Conservation (phyloP, 2,113 vertebrate genomes). For the Cephalopholis sonnerati region DNA sequence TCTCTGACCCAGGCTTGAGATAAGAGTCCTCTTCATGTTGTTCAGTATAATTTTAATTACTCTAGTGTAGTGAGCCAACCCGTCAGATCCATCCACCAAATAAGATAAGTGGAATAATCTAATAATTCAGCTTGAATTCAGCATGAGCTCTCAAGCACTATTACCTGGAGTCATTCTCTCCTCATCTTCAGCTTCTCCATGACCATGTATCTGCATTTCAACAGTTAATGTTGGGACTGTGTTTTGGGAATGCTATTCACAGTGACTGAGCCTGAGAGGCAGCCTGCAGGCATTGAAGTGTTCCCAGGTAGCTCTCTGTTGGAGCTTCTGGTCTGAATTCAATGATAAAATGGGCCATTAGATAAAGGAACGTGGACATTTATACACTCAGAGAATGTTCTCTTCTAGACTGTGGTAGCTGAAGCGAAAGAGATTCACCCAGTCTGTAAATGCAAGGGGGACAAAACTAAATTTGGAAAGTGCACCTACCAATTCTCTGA, state of each 20-base stretch:
- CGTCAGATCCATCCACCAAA: not conserved
- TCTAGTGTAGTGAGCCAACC: not conserved
- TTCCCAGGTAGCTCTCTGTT: not conserved
- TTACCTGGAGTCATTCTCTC: too few species aligned
- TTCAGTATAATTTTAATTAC: not conserved
- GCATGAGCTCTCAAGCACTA: not conserved
- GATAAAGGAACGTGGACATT: not conserved
- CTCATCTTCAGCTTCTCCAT: too few species aligned
- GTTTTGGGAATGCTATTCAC: too few species aligned
- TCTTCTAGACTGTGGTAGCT: not conserved
- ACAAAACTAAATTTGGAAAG: not conserved
- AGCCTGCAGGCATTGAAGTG: not conserved
- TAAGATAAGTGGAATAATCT: not conserved
- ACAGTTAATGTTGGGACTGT: too few species aligned
- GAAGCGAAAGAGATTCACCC: not conserved
- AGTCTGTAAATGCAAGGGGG: not conserved
- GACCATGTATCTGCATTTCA: too few species aligned
- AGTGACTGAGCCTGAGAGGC: not conserved
- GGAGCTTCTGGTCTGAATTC: not conserved
- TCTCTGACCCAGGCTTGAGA: not conserved
- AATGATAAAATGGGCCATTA: not conserved
- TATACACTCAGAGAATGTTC: accelerated
- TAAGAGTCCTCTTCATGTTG: not conserved
- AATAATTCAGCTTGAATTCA: not conserved
- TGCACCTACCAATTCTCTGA: not conserved